Evolutionary conservation across 2,888 invertebrate genomes (phyloP).

Genomic region (Prosopocoilus inquinatus): DNA sequence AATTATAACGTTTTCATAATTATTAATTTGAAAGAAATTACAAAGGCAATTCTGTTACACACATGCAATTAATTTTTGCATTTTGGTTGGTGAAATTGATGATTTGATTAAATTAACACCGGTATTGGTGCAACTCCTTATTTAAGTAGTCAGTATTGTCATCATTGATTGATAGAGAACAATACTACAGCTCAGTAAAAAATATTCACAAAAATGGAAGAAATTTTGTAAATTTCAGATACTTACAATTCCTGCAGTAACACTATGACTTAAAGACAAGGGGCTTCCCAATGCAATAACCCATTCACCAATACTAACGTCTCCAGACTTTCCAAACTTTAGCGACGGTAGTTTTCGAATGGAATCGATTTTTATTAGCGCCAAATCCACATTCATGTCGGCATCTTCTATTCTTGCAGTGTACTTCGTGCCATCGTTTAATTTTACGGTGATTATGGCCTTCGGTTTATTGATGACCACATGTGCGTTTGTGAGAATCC

Average conservation of each 20-base stretch:
- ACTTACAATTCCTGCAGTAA: constrained; percentile 89
- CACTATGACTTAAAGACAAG: constrained; percentile 82
- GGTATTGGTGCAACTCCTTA: too few species aligned
- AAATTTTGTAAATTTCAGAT: constrained; percentile 26
- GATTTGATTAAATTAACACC: too few species aligned
- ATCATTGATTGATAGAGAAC: too few species aligned
- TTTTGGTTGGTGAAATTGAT: too few species aligned
- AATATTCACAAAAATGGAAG: too few species aligned
- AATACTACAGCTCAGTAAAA: too few species aligned
- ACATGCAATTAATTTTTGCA: too few species aligned
- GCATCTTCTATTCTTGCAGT: constrained; percentile 76
- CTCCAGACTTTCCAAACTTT: constrained; percentile 72
- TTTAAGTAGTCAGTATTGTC: too few species aligned
- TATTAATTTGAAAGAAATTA: too few species aligned
- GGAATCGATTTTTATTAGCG: constrained; percentile 72
- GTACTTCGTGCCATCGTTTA: constrained; percentile 53
- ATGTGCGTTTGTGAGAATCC: constrained; percentile 93
- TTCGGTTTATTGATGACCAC: constrained; percentile 81
- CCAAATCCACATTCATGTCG: constrained; percentile 83
- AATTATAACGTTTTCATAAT: too few species aligned
- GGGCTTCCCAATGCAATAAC: constrained; percentile 95
- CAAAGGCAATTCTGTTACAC: too few species aligned
- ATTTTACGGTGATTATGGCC: constrained; percentile 64
- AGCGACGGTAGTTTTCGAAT: constrained; percentile 71
- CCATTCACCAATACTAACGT: constrained; percentile 86